These are phyloP conservation scores for Pithys albifrons DNA, from an alignment of 2,113 vertebrate genomes.

Conservation along the genomic window DNA sequence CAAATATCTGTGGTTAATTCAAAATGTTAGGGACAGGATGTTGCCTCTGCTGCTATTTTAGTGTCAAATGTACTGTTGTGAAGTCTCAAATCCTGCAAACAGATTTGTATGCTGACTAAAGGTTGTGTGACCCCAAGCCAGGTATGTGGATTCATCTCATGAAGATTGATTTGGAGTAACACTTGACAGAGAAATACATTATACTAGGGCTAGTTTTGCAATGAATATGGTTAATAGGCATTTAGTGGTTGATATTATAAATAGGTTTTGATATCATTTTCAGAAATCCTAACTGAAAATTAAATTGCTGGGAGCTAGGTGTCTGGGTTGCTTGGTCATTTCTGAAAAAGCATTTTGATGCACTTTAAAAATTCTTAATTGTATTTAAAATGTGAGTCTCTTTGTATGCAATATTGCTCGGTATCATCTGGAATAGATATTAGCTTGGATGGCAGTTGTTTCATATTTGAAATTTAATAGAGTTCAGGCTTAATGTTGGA, in stretches of 20 bases:
- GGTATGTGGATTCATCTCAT: neutral
- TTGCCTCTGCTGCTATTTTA: conserved; percentile 2
- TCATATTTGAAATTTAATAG: neutral
- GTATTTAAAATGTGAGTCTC: neutral
- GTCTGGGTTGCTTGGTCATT: neutral
- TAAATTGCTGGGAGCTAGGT: neutral
- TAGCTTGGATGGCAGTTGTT: neutral
- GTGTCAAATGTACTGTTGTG: neutral
- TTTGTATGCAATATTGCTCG: neutral
- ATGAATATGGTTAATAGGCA: neutral
- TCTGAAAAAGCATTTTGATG: neutral
- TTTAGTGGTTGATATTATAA: neutral
- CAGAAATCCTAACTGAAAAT: neutral
- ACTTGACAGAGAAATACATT: neutral
- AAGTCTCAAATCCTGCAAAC: neutral
- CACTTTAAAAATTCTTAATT: neutral
- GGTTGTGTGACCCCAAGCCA: neutral
- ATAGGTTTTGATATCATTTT: neutral
- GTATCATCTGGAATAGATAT: neutral
- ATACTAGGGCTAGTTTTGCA: neutral
- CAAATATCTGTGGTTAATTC: neutral
- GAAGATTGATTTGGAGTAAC: neutral
- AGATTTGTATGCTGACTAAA: neutral
- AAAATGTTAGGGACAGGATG: neutral
- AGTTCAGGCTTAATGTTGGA: neutral